Percentiles rank a stretch among this genome's conserved stretches.
Evolutionary conservation across 2,797 vertebrate genomes (phyloP).

Genomic region (Novumbra hubbsi): DNA sequence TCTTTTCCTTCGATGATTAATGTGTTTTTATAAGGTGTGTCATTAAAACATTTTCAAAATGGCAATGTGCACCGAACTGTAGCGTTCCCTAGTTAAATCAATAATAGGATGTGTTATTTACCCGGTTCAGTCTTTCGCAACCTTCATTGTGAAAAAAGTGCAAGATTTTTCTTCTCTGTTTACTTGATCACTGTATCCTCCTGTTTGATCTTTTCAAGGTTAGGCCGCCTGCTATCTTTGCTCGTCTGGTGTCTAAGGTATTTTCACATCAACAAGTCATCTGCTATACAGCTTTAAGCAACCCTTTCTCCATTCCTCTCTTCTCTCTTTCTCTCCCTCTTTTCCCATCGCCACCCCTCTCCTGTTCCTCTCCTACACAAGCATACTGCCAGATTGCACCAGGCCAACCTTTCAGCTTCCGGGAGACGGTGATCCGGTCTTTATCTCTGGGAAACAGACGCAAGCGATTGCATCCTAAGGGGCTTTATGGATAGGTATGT

Average conservation of each 20-base stretch:
- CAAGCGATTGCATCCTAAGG: conserved; percentile 56
- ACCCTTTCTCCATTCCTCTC: conserved; percentile 3
- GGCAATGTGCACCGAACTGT: background rate
- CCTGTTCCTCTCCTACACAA: conserved; percentile 15
- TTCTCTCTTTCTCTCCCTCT: background rate
- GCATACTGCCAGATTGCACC: conserved; percentile 53
- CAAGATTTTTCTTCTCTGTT: background rate
- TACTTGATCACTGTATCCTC: background rate
- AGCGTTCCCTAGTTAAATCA: background rate
- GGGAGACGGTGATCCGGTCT: conserved; percentile 50
- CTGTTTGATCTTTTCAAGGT: conserved; percentile 4
- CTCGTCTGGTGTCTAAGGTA: background rate
- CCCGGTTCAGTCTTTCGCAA: background rate
- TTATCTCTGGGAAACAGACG: conserved; percentile 67
- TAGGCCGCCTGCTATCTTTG: background rate
- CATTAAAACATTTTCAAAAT: conserved; percentile 15
- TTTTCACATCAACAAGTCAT: background rate
- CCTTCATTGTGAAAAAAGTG: background rate
- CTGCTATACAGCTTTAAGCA: background rate
- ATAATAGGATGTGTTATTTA: background rate
- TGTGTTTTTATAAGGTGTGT: conserved; percentile 12
- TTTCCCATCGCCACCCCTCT: conserved; percentile 6
- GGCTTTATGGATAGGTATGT: conserved; percentile 56
- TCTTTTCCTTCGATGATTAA: conserved; percentile 3
- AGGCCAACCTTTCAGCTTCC: conserved; percentile 61